Conservation (phyloP, 2,888 invertebrate genomes). For the Mylabris sibirica region DNA sequence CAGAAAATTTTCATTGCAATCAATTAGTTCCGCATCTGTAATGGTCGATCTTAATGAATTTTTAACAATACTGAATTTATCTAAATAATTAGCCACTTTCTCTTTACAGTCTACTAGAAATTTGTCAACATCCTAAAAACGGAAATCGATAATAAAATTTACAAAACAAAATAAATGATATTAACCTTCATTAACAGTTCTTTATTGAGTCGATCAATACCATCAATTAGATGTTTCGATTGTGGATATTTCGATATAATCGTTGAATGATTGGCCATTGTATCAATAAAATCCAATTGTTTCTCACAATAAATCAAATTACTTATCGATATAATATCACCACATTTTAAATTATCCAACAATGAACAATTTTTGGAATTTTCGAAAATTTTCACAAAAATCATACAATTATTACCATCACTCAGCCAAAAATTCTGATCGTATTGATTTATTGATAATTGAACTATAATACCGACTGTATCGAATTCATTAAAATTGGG, state of each 20-base stretch:
- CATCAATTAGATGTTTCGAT: conserved; percentile 61
- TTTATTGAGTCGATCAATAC: conserved; percentile 62
- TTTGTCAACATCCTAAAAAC: conserved; percentile 47
- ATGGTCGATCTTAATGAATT: neutral
- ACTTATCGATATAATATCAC: conserved; percentile 66
- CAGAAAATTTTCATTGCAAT: conserved; percentile 30
- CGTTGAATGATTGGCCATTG: conserved; percentile 70
- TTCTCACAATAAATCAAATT: conserved; percentile 70
- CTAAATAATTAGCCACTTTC: conserved; percentile 40
- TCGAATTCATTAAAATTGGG: conserved; percentile 75
- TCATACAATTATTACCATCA: conserved; percentile 63
- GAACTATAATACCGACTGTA: conserved; percentile 73
- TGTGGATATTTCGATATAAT: conserved; percentile 70
- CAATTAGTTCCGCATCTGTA: conserved; percentile 10
- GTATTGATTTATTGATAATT: conserved; percentile 63
- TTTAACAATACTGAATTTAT: conserved; percentile 15
- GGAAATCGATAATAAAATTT: neutral
- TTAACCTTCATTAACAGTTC: conserved; percentile 46
- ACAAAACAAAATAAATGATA: neutral
- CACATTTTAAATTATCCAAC: conserved; percentile 66
- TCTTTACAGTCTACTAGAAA: conserved; percentile 49
- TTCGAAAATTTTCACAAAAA: conserved; percentile 61
- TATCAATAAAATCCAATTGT: conserved; percentile 65
- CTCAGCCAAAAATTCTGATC: conserved; percentile 69
- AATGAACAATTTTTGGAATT: conserved; percentile 61